Evolutionary conservation across 2,888 invertebrate species (phyloP).

Genomic region (Cephus pygmeus): DNA sequence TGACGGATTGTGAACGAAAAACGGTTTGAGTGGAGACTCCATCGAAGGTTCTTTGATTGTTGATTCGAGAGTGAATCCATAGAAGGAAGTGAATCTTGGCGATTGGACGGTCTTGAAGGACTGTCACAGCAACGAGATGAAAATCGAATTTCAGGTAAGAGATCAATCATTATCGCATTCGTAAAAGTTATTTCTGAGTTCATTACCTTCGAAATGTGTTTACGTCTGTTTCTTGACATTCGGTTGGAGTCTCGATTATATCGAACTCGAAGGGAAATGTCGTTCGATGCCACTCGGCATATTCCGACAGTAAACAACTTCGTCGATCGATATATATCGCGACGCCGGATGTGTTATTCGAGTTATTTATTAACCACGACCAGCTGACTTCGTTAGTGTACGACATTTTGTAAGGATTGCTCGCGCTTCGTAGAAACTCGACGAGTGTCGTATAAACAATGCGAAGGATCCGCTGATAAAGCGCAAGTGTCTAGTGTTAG

Average conservation of each 20-base stretch:
- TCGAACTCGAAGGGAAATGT: not conserved
- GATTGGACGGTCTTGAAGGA: not conserved
- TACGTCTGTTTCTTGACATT: not conserved
- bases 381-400: not conserved
- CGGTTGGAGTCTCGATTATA: not conserved
- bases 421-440: not conserved
- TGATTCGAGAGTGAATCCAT: not conserved
- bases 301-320: not conserved
- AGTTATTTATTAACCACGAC: not conserved
- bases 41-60: not conserved
- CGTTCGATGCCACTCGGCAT: not conserved
- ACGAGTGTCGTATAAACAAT: not conserved
- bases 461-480: not conserved
- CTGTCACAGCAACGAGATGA: not conserved
- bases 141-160: not conserved
- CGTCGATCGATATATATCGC: not conserved
- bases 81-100: not conserved
- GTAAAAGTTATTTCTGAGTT: not conserved
- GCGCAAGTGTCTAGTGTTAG: not conserved
- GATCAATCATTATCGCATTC: not conserved
- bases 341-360: not conserved
- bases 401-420: not conserved
- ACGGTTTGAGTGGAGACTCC: not conserved
- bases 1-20: not conserved
- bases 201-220: not conserved